Percentiles rank a stretch among this genome's conserved stretches.
Conservation (phyloP, 2,113 vertebrate genomes). For the Otus sunia region DNA sequence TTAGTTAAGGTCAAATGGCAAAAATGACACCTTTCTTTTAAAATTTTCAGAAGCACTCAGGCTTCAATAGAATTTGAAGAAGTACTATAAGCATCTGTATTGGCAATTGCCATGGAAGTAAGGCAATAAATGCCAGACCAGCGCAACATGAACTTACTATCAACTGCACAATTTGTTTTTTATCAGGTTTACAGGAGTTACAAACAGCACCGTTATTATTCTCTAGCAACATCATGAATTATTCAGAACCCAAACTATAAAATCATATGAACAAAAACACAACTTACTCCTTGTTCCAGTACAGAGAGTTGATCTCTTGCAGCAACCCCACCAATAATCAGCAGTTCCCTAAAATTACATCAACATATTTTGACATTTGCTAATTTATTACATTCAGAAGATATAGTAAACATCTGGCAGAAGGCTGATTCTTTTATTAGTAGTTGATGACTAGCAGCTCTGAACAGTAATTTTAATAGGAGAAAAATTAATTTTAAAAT, state of each 20-base stretch:
- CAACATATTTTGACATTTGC: background rate
- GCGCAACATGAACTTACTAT: background rate
- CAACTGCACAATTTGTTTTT: background rate
- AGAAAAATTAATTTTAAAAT: background rate
- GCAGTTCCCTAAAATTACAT: conserved; percentile 82
- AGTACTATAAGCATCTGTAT: background rate
- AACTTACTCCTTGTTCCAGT: conserved; percentile 91
- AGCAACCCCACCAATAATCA: conserved; percentile 95
- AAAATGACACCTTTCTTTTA: background rate
- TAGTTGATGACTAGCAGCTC: background rate
- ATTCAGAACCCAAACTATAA: background rate
- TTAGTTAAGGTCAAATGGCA: background rate
- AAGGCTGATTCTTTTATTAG: background rate
- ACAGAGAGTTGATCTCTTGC: conserved; percentile 92
- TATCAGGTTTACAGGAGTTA: background rate
- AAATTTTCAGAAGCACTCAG: background rate
- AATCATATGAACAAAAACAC: background rate
- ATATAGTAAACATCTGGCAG: background rate
- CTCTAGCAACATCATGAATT: background rate
- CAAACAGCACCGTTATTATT: background rate
- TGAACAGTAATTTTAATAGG: background rate
- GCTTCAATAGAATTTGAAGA: background rate
- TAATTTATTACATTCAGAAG: background rate
- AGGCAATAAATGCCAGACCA: background rate
- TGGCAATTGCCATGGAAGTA: background rate